Conservation (phyloP, 2,797 vertebrate genomes). For the Threskiornis aethiopicus region DNA sequence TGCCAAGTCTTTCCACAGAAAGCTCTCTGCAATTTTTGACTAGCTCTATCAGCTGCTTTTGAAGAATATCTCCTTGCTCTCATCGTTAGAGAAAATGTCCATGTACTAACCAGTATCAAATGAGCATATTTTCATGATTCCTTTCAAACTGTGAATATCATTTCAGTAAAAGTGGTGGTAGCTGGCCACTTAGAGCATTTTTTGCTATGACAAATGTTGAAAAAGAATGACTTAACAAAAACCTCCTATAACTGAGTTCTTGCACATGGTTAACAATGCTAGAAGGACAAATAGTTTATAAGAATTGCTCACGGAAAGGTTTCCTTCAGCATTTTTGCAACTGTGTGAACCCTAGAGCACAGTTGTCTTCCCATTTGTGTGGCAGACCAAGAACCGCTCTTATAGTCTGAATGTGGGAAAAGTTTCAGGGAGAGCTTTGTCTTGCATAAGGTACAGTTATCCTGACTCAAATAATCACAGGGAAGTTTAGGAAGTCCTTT, state of each 20-base stretch:
- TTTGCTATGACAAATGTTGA: background rate
- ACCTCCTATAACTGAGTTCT: background rate
- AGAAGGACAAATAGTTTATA: background rate
- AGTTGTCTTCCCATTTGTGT: background rate
- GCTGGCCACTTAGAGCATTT: background rate
- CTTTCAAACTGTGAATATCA: background rate
- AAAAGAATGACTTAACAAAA: background rate
- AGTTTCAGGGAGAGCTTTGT: background rate
- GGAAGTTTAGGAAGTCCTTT: background rate
- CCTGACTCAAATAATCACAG: background rate
- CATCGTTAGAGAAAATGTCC: background rate
- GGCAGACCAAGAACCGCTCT: background rate
- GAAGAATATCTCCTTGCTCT: background rate
- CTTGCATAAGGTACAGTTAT: background rate
- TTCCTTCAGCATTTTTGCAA: background rate
- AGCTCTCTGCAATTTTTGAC: background rate
- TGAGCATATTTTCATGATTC: background rate
- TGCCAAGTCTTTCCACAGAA: background rate
- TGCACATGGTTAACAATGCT: fast-evolving
- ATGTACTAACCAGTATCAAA: background rate
- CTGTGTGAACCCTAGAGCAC: background rate
- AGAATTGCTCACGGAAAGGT: background rate
- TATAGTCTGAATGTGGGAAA: background rate
- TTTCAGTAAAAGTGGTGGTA: background rate
- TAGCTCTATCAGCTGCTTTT: background rate